Conservation (phyloP, 1,140 invertebrate species). For the Cherax destructor region DNA sequence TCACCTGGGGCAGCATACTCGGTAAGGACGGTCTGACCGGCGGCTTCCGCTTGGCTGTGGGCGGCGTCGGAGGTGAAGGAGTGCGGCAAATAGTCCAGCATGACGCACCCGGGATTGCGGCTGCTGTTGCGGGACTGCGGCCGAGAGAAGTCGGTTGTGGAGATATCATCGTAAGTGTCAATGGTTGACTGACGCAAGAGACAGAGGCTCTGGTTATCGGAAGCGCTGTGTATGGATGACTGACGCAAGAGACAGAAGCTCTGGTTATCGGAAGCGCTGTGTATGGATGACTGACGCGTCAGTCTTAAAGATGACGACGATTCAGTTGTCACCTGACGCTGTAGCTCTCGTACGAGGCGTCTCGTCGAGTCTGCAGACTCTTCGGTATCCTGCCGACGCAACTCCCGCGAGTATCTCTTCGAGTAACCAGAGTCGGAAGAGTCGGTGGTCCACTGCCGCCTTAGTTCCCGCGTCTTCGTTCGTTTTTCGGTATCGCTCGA, state of each 20-base stretch:
- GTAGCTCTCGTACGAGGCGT: conserved; percentile 60
- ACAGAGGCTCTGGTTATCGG: conserved; percentile 70
- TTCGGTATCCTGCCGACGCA: conserved; percentile 69
- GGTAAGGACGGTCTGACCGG: conserved; percentile 42
- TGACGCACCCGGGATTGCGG: conserved; percentile 50
- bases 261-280: conserved; percentile 70
- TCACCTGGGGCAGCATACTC: conserved; percentile 22
- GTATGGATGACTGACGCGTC: conserved; percentile 69
- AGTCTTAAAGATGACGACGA: conserved; percentile 67
- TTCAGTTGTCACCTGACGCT: conserved; percentile 68
- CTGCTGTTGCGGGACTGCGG: conserved; percentile 70
- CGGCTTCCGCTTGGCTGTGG: conserved; percentile 28
- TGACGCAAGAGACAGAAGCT: conserved; percentile 69
- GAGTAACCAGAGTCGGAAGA: conserved; percentile 71
- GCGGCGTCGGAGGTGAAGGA: conserved; percentile 53
- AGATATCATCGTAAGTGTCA: conserved; percentile 70
- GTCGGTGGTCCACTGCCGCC: conserved; percentile 71
- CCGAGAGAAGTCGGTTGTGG: conserved; percentile 70
- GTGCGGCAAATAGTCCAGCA: conserved; percentile 42
- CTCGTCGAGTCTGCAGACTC: conserved; percentile 66
- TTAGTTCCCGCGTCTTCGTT: conserved; percentile 55
- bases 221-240: conserved; percentile 68
- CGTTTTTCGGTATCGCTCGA: conserved; percentile 58
- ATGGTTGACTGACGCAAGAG: conserved; percentile 69
- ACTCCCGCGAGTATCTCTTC: conserved; percentile 67